Base-by-base conservation (phyloP, 1,140 invertebrate species). In the Trialeurodes vaporariorum region DNA sequence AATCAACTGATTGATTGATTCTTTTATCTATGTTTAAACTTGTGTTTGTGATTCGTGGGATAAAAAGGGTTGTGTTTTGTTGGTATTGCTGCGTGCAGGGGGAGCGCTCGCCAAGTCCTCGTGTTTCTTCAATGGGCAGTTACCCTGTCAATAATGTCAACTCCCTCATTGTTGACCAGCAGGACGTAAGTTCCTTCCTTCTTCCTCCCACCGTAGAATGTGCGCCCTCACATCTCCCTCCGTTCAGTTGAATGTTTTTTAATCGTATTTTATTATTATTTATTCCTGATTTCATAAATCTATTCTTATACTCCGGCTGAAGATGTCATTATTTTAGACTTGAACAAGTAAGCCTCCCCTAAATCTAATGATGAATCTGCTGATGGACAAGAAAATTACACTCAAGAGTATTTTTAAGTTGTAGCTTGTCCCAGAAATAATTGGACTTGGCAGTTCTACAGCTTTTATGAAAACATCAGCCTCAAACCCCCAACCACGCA, bases 101-200 rank as follows among this genome's bases (percentile, higher is more conserved):
- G 80, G 86, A 89, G 75, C 89, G 89, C 78, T 93, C 91, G 78
- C 91, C 91, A 79, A 90, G 87, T 82, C 88, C 88, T 77, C 87
- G 90, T 77, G 87, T 87, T 75, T 85, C 90, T 70, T 89, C 90
- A 71, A 89, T 93, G 86, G 92, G 91, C 73, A 84, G 89, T 78
- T 93, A 89, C 81, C 91, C 89, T 73, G 88, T 93, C 79, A 87
- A 92, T 82, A 87, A 85, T 81, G 84, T 94, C 79, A 86, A 87
- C 79, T 93, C 91, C 75, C 84, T 85, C 82, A 90, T 93, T 78
- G 84, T 91, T 79, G 85, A 87, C 79, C 86, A 86, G 77, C 84
- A 90, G 78, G 87, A 92, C 84, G 92, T 94, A 91, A 94, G 91
- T 92, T 79, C 64, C 67, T 59, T 25, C 62, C 63, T 68, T 67